Base-by-base conservation (phyloP, 92 coral and sea anemone species). In the Porites lobata region DNA sequence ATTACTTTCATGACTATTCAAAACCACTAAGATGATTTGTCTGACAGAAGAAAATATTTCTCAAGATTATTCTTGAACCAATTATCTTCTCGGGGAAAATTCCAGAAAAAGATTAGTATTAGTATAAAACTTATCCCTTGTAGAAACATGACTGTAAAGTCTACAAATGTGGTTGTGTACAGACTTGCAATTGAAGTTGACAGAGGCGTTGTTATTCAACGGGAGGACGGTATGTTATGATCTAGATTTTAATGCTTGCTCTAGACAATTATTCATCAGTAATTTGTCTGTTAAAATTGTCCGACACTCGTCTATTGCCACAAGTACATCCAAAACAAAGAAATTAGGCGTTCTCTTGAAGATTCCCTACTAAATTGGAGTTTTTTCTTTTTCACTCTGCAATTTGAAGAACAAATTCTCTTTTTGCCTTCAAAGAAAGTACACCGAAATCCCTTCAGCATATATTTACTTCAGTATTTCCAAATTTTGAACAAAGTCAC, bases 1-100 rank as follows among this genome's bases (percentile, higher is more conserved):
- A 9, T 22, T 38, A 38, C 47, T 76, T 26, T 3, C 32, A 38
- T 58, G 32, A 77, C 32, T 56, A 13, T 14, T 12, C 14, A n/a
- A 32, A 69, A 20, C 14, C 3, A 14, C 10, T 5, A 21, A 65
- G 38, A 43, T 20, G 59, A 54, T 70, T 82, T 82, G 86, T 82
- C 78, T 70, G 78, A 47, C 86, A 18, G 52, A 68, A 69, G 17
- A 51, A 38, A 70, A 56, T 70, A 70, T 82, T 82, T 82, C 69
- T 69, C 43, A 14, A 58, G 78, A 82, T 82, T 11, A 82, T 59
- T 17, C 56, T 70, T 69, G 20, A 54, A 59, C 65, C 85, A 22
- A 21, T 80, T 12, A 76, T 76, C 24, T 56, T 56, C 61, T 10
- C 15, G 61, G 61, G 15, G 61, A 56, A 56, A 56, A 10, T 8